Conservation (phyloP, 1,140 invertebrate species). For the Drosophila neocordata region DNA sequence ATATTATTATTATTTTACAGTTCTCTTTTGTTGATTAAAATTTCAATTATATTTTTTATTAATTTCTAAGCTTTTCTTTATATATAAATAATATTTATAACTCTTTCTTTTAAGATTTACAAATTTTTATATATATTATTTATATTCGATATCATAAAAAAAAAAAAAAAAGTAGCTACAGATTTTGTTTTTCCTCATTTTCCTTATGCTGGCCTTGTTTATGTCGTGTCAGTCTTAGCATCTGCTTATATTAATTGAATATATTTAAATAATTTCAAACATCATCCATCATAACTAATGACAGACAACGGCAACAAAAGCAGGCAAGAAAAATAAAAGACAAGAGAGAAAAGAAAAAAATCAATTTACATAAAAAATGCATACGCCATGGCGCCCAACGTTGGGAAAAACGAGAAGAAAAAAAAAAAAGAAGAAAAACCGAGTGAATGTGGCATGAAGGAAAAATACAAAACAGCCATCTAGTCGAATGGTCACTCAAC, state of each 20-base stretch:
- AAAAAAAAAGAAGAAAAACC: conserved; percentile 5
- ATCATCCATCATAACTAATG: conserved; percentile 76
- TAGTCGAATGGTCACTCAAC: conserved; percentile 57
- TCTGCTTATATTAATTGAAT: conserved; percentile 72
- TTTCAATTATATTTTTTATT: no score
- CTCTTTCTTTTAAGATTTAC: neutral
- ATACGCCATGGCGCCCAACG: conserved; percentile 69
- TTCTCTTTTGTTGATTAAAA: no score
- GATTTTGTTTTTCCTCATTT: neutral
- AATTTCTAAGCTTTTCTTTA: no score
- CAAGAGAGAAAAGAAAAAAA: conserved; percentile 46
- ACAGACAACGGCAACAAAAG: conserved; percentile 36
- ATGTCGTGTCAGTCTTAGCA: conserved; percentile 45
- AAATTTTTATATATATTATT: neutral
- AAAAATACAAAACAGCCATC: conserved; percentile 19
- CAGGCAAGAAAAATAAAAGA: conserved; percentile 10
- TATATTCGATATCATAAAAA: neutral
- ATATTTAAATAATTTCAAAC: conserved; percentile 76
- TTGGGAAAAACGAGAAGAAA: conserved; percentile 3
- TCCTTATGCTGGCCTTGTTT: conserved; percentile 39
- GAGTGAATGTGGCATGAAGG: conserved; percentile 4
- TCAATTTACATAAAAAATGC: conserved; percentile 80
- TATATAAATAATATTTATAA: no score
- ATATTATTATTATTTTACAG: no score
- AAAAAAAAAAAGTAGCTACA: neutral